Conservation (phyloP, 2,113 vertebrate species). For the Podilymbus podiceps region DNA sequence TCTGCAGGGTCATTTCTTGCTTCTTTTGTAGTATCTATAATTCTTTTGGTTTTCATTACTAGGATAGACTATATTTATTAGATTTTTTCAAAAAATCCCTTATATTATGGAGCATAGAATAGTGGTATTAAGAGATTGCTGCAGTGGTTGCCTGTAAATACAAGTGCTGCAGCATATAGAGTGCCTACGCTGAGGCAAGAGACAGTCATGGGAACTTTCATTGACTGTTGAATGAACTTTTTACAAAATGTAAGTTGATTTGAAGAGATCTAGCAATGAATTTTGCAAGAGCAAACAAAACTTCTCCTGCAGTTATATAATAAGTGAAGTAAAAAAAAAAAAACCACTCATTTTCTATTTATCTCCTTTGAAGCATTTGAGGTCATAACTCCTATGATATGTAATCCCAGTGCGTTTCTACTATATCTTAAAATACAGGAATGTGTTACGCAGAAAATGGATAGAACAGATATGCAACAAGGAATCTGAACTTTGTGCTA, state of each 20-base stretch:
- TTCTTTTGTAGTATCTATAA: not conserved
- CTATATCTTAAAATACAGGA: not conserved
- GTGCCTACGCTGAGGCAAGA: not conserved
- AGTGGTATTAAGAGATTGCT: not conserved
- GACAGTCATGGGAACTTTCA: not conserved
- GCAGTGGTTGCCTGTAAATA: not conserved
- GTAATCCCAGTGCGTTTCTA: not conserved
- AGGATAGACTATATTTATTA: not conserved
- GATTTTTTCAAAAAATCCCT: not conserved
- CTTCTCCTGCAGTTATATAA: not conserved
- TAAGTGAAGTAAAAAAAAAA: not conserved
- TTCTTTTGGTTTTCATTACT: not conserved
- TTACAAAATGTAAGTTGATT: not conserved
- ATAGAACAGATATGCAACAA: not conserved
- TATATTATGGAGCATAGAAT: not conserved
- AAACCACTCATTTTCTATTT: not conserved
- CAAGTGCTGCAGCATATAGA: not conserved
- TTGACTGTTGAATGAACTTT: not conserved
- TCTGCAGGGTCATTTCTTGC: not conserved
- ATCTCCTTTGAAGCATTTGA: not conserved
- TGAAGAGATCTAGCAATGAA: not conserved
- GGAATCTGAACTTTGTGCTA: not conserved
- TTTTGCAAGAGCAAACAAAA: not conserved
- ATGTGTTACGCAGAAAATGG: not conserved
- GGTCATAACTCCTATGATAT: not conserved